phyloP scores from a whole-genome alignment of 2,113 vertebrate species.

The Crypturellus undulatus region DNA sequence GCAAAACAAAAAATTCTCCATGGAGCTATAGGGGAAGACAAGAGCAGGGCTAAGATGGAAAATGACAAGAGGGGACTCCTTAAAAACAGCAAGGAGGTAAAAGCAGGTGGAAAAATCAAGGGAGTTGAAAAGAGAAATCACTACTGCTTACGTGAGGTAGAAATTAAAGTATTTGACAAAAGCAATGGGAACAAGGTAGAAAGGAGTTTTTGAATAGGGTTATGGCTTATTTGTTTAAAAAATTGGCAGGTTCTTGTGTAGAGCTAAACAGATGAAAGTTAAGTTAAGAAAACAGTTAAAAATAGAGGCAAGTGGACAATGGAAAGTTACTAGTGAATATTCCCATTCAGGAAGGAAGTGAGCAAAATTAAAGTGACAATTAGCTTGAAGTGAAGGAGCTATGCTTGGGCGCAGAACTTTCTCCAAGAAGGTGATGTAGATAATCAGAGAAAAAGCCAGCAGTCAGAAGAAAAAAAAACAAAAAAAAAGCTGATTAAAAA shows the following conservation, averaged over 20 bases:
- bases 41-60: neutral
- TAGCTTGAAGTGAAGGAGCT: constrained; percentile 33
- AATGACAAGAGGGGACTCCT: neutral
- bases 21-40: neutral
- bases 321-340: constrained; percentile 33
- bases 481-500: neutral
- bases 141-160: neutral
- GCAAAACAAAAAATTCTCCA: neutral
- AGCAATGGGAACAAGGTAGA: neutral
- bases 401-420: neutral
- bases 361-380: constrained; percentile 51
- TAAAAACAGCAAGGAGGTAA: neutral
- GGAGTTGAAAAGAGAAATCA: neutral
- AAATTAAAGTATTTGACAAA: neutral
- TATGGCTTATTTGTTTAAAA: neutral
- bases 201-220: neutral
- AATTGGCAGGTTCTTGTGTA: neutral
- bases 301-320: neutral
- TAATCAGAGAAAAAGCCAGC: neutral
- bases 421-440: neutral
- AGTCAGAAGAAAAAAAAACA: neutral
- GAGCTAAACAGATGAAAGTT: constrained; percentile 40
- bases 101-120: neutral
- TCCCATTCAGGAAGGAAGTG: constrained; percentile 53
- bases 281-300: constrained; percentile 29